A percentile compares a stretch with the other conserved stretches of the same genome.
Evolutionary conservation across 1,140 invertebrate species (phyloP).

Genomic region (Cyphomyrmex costatus): DNA sequence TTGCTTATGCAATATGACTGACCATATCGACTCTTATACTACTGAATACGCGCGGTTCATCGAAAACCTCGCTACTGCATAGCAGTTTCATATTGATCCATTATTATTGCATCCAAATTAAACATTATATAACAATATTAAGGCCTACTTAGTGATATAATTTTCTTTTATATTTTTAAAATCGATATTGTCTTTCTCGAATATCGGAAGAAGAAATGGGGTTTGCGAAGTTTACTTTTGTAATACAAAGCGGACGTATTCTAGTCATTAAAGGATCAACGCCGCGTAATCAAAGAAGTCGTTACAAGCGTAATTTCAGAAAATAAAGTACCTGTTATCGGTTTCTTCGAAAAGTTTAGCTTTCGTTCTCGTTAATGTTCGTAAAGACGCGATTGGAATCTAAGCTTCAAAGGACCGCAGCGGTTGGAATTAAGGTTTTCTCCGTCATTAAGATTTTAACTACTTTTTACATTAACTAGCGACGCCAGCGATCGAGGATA

Average conservation of each 20-base stretch:
- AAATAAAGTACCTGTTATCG: slow-evolving; percentile 62
- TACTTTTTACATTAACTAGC: slow-evolving; percentile 20
- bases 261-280: slow-evolving; percentile 8
- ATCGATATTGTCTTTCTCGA: neutral
- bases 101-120: slow-evolving; percentile 6
- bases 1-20: slow-evolving; percentile 9
- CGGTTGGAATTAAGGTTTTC: slow-evolving; percentile 34
- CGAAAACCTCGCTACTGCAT: neutral
- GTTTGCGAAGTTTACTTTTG: neutral
- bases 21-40: slow-evolving; percentile 18
- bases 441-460: slow-evolving; percentile 54
- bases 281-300: slow-evolving; percentile 57
- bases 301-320: slow-evolving; percentile 62
- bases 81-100: neutral
- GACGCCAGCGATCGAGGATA: slow-evolving; percentile 5
- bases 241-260: slow-evolving; percentile 23
- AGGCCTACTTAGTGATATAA: neutral
- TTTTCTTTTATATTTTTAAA: neutral
- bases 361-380: neutral
- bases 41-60: neutral
- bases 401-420: slow-evolving; percentile 9
- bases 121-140: slow-evolving; percentile 22
- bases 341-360: slow-evolving; percentile 37
- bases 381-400: slow-evolving; percentile 53
- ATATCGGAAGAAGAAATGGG: neutral